These are phyloP conservation scores for Crenichthys baileyi DNA, from an alignment of 2,797 vertebrate species.

Conservation along the genomic window DNA sequence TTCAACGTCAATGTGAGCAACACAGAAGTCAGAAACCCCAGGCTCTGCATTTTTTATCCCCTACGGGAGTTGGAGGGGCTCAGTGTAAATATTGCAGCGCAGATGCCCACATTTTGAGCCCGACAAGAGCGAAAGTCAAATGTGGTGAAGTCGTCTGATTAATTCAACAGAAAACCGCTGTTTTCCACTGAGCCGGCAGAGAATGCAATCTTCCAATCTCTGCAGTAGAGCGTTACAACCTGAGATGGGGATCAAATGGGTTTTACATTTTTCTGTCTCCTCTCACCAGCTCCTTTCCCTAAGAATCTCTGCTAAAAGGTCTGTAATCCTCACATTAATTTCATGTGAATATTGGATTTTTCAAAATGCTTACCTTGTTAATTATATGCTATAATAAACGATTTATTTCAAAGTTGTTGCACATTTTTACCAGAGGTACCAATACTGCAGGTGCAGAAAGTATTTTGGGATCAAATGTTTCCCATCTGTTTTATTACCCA, in stretches of 20 bases:
- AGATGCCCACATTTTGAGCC: background rate
- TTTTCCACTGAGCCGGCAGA: background rate
- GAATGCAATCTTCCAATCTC: background rate
- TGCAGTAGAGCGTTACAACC: background rate
- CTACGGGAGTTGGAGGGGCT: slow-evolving; percentile 2
- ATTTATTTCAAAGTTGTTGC: background rate
- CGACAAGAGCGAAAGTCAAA: background rate
- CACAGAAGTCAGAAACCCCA: background rate
- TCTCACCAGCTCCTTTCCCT: background rate
- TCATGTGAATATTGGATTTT: background rate
- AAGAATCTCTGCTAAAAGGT: background rate
- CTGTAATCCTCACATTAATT: background rate
- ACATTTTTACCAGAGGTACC: background rate
- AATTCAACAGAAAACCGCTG: slow-evolving; percentile 10
- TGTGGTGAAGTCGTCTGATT: slow-evolving; percentile 1
- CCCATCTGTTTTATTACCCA: too few relatives aligned
- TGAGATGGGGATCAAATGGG: background rate
- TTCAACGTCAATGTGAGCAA: background rate
- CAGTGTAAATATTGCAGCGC: slow-evolving; percentile 3
- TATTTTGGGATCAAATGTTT: too few relatives aligned
- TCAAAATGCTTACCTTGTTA: background rate
- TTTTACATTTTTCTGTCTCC: background rate
- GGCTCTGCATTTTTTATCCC: slow-evolving; percentile 18
- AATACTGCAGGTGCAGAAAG: background rate
- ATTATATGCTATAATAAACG: background rate